Percentiles rank a stretch among this genome's conserved stretches.
Conservation (phyloP, 2,797 vertebrate species). For the Psittacula echo region DNA sequence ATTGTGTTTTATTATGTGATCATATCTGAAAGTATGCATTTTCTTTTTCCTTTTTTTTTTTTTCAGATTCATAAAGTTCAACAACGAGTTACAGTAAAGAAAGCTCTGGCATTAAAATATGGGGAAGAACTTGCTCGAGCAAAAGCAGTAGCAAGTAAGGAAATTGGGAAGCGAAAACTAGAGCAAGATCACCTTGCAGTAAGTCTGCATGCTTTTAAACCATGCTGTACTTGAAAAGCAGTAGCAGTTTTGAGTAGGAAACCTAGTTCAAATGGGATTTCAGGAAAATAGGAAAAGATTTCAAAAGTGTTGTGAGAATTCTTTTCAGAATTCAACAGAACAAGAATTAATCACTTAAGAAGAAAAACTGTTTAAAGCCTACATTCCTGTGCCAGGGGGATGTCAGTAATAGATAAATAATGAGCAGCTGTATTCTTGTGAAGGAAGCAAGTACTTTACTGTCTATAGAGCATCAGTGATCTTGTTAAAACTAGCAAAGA, state of each 20-base stretch:
- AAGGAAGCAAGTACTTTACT: neutral
- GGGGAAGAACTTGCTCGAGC: constrained; percentile 88
- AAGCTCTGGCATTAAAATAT: constrained; percentile 80
- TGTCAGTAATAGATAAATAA: neutral
- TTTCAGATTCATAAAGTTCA: constrained; percentile 90
- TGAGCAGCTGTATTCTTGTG: neutral
- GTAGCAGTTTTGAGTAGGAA: neutral
- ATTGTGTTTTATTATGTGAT: neutral
- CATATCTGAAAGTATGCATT: neutral
- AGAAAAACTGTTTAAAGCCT: neutral
- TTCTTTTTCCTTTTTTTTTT: neutral
- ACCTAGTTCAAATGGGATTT: neutral
- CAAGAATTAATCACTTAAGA: neutral
- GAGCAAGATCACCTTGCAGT: constrained; percentile 79
- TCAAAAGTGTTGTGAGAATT: neutral
- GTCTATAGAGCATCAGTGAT: neutral
- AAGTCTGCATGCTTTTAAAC: constrained; percentile 68
- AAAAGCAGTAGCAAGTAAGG: constrained; percentile 82
- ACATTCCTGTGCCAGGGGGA: neutral
- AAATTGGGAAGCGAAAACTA: constrained; percentile 82
- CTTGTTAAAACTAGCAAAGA: neutral
- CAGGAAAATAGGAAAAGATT: neutral
- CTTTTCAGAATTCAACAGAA: neutral
- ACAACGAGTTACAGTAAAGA: constrained; percentile 89
- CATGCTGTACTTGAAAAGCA: neutral